A percentile compares a stretch with the other conserved stretches of the same genome.
These are phyloP conservation scores for Clostera curtula DNA, from an alignment of 2,888 invertebrate species.

Conservation along the genomic window DNA sequence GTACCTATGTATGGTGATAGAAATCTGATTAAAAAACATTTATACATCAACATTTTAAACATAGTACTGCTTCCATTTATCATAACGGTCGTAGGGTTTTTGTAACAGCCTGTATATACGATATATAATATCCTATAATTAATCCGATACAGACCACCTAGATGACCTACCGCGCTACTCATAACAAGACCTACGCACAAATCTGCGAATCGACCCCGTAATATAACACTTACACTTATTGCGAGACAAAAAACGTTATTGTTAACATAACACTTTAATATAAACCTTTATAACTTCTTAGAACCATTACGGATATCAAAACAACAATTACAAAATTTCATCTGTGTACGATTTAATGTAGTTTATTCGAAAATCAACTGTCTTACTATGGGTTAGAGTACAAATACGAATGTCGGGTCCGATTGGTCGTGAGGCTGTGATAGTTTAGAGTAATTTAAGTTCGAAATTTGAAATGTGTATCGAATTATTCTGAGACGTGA, in stretches of 20 bases:
- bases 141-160: constrained; percentile 32
- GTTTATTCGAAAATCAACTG: too few species aligned
- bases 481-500: too few species aligned
- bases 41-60: too few species aligned
- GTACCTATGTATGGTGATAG: too few species aligned
- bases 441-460: constrained; percentile 49
- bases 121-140: not conserved
- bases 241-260: constrained; percentile 58
- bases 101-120: too few species aligned
- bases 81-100: too few species aligned
- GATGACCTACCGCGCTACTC: constrained; percentile 32
- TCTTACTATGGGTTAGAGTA: too few species aligned
- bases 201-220: constrained; percentile 56
- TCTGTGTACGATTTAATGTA: too few species aligned
- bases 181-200: constrained; percentile 54
- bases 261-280: constrained; percentile 33
- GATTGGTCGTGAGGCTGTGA: constrained; percentile 39
- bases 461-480: constrained; percentile 54
- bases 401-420: too few species aligned
- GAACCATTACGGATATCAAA: constrained; percentile 45
- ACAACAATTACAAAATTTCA: too few species aligned
- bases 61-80: too few species aligned
- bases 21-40: too few species aligned
- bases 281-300: constrained; percentile 42
- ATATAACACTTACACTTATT: constrained; percentile 38